Evolutionary conservation across 2,888 invertebrate genomes (phyloP), one percentile per base, ranked within the genome.

Genomic region (Hesperia comma): DNA sequence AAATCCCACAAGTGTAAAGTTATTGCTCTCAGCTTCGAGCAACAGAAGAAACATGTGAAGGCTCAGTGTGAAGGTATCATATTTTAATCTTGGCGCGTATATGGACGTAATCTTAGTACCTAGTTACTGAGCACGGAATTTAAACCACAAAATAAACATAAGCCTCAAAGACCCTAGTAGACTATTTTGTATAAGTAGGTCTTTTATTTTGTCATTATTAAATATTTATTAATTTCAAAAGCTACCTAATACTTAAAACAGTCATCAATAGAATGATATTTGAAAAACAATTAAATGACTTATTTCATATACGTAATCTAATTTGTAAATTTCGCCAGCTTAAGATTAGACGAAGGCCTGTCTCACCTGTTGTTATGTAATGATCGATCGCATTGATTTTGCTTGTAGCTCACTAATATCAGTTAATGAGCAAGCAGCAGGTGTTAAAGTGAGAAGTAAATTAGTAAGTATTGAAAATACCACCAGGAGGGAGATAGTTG

Each of bases 401-500:
- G 17, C 51, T 17, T 49, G 19, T 49, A 49, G 19, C 1, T 15
- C 43, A 17, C 15, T 17, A 19, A 19, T 19, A 49, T 49, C 3
- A 49, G 17, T 2, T 58, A 56, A 46, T 56, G 40, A 63, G 49
- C 15, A 46, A 15, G 37, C n/a, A 19, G 63, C 63, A 63, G 63
- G 63, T 63, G 63, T 49, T 15, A 46, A 55, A 56, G 17, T 21
- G 21, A 56, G 37, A n/a, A 10, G 37, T 56, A 21, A 37, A 56
- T 56, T 63, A 56, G 37, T 21, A 49, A 56, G 15, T 56, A 46
- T 37, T 56, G 33, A 46, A 56, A 63, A 56, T 46, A 63, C 37
- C 10, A 56, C 15, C 37, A 56, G 56, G 56, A 56, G 37, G 49
- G 37, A n/a, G 43, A 40, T 56, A 26, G 63, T 15, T 63, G 63